Evolutionary conservation across 1,140 invertebrate species (phyloP).

Genomic region (Drosophila cardini): DNA sequence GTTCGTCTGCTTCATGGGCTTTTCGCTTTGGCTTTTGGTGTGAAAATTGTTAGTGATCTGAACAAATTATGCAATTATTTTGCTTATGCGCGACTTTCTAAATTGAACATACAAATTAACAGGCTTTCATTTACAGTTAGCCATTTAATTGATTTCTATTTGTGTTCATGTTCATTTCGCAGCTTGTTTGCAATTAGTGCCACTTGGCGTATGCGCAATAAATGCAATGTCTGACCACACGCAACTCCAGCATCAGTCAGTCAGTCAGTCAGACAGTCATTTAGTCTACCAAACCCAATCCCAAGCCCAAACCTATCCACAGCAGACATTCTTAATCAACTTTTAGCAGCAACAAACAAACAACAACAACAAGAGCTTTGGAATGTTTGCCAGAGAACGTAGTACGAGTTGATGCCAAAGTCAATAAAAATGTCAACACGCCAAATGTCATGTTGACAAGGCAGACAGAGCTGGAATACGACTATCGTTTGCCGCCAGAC

Average conservation of each 20-base stretch:
- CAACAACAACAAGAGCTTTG: constrained; percentile 26
- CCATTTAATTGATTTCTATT: constrained; percentile 49
- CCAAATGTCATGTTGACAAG: constrained; percentile 82
- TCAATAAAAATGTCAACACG: constrained; percentile 83
- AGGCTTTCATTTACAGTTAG: constrained; percentile 52
- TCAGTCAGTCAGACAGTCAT: background rate
- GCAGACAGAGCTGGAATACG: constrained; percentile 52
- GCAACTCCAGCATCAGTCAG: constrained; percentile 10
- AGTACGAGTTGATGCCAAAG: constrained; percentile 67
- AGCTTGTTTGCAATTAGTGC: constrained; percentile 59
- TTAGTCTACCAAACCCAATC: background rate
- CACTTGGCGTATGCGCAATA: constrained; percentile 78
- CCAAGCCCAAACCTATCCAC: background rate
- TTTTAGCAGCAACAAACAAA: constrained; percentile 53
- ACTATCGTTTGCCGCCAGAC: constrained; percentile 24
- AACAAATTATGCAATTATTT: constrained; percentile 65
- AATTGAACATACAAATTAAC: constrained; percentile 57
- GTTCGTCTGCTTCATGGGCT: constrained; percentile 12
- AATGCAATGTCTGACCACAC: constrained; percentile 55
- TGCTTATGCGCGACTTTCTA: constrained; percentile 66
- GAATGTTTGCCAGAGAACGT: constrained; percentile 27
- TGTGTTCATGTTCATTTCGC: constrained; percentile 6
- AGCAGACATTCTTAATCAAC: constrained; percentile 76
- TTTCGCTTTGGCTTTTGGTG: constrained; percentile 21
- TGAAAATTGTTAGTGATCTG: constrained; percentile 50